Evolutionary conservation across 2,113 vertebrate genomes (phyloP).

Genomic region (Tonatia bakeri): DNA sequence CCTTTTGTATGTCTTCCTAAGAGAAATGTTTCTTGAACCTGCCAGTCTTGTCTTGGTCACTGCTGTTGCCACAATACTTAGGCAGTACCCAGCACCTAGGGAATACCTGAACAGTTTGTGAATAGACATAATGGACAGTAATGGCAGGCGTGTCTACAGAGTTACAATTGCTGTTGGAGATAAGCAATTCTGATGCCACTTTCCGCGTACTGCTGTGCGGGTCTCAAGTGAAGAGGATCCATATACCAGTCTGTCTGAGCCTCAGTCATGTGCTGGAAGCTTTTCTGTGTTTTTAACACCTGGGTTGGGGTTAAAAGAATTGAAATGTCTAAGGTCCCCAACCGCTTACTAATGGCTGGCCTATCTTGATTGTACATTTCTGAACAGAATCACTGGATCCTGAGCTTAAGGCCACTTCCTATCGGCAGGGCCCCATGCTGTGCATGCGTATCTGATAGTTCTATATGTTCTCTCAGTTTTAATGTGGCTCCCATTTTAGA

Average conservation of each 20-base stretch:
- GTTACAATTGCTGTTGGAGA: not conserved
- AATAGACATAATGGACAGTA: not conserved
- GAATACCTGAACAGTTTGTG: not conserved
- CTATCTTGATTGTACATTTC: not conserved
- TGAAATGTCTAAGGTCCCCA: too few relatives aligned
- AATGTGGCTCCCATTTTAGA: constrained; percentile 40
- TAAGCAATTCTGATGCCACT: not conserved
- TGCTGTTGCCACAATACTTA: not conserved
- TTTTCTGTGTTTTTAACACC: not conserved
- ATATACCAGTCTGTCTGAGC: not conserved
- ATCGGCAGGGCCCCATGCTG: constrained; percentile 25
- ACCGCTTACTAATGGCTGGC: not conserved
- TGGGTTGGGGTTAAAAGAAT: not conserved
- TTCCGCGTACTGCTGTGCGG: not conserved
- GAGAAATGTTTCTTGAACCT: not conserved
- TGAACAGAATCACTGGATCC: not conserved
- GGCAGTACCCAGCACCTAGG: not conserved
- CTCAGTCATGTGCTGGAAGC: not conserved
- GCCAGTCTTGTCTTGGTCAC: not conserved
- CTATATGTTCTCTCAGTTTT: constrained; percentile 27
- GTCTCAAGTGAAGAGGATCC: not conserved
- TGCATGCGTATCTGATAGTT: not conserved
- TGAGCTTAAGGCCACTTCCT: not conserved
- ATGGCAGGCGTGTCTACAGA: not conserved
- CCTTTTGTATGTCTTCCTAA: not conserved